Percentiles rank a stretch among this genome's conserved stretches.
phyloP scores from a whole-genome alignment of 37 sponge, comb jelly and placozoan species.

The Beroe forskalii region DNA sequence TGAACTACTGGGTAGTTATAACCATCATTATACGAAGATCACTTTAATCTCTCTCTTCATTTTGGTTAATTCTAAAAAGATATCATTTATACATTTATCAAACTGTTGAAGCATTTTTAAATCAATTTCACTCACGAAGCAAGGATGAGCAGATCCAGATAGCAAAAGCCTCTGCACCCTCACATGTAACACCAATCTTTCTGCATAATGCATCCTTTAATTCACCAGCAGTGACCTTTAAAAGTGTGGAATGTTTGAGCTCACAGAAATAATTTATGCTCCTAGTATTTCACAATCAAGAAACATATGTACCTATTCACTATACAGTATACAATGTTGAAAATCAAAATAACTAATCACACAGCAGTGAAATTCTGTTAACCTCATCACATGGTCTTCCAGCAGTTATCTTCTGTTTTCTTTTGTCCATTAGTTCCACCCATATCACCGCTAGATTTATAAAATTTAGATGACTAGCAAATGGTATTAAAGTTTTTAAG shows the following conservation, averaged over 20 bases:
- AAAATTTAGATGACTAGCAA: too few relatives aligned
- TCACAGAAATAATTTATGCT: too few relatives aligned
- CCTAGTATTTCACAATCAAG: too few relatives aligned
- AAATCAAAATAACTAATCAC: neutral
- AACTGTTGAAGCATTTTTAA: neutral
- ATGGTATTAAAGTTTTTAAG: too few relatives aligned
- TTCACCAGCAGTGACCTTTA: conserved; percentile 16
- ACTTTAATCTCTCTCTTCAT: too few relatives aligned
- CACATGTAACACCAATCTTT: conserved; percentile 2
- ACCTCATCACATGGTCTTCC: conserved; percentile 56
- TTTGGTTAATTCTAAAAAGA: neutral
- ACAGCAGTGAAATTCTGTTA: too few relatives aligned
- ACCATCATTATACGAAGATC: too few relatives aligned
- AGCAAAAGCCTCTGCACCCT: conserved; percentile 50
- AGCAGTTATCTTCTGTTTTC: conserved; percentile 50
- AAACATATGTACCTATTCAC: neutral
- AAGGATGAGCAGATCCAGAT: conserved; percentile 63
- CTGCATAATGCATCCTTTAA: conserved; percentile 27
- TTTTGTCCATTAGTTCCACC: conserved; percentile 64
- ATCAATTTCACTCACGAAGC: conserved; percentile 48
- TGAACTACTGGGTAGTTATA: too few relatives aligned
- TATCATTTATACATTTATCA: neutral
- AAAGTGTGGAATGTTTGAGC: neutral
- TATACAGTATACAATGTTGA: neutral
- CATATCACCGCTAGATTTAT: conserved; percentile 36